Base-by-base conservation (phyloP, 2,113 vertebrate genomes). In the Martes martes region DNA sequence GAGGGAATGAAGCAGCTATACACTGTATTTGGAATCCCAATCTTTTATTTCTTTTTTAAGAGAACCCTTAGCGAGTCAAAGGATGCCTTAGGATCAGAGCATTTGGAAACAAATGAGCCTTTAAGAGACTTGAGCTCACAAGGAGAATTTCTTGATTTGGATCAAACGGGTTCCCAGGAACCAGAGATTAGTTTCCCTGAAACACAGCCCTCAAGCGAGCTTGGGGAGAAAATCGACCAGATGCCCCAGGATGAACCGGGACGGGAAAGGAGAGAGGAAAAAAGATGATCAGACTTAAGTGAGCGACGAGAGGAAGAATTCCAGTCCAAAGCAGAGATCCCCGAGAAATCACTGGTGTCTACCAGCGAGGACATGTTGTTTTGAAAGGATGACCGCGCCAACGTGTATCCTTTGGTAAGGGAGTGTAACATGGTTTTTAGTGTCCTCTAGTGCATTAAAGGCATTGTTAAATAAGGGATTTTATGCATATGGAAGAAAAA, bases 331-430 rank as follows among this genome's bases (percentile, higher is more conserved):
- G 76, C 63, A 47, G 13, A 0, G 8, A 1, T 8, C 74, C 7
- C 13, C 6, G 31, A 86, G 28, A 86, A 67, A 11, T 99, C 99
- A 1, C 98, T 98, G 36, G 98, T 99, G 93, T 98, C 98, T 97
- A 98, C 91, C 0, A 99, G 99, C 0, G 99, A 98, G 0, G 98
- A 99, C 26, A 96, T 98, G 67, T 94, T 99, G 31, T 98, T 99
- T 47, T 55, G 96, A 36, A 96, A 98, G 71, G 94, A 6, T 0
- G 85, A 71, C 33, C 74, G 59, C 0, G 23, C 18, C n/a, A 94
- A 63, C 28, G 65, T 96, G 23, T 98, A 99, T 10, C 98, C 99
- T 11, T 90, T 99, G 39, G 99, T 99, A 98, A 99, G 99, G 76
- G 18, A 99, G 99, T 80, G 21, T 97, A n/a, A n/a, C n/a, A n/a